A percentile compares a stretch with the other conserved stretches of the same genome.
phyloP scores from a whole-genome alignment of 2,888 invertebrate species.

The Eurytoma californica region DNA sequence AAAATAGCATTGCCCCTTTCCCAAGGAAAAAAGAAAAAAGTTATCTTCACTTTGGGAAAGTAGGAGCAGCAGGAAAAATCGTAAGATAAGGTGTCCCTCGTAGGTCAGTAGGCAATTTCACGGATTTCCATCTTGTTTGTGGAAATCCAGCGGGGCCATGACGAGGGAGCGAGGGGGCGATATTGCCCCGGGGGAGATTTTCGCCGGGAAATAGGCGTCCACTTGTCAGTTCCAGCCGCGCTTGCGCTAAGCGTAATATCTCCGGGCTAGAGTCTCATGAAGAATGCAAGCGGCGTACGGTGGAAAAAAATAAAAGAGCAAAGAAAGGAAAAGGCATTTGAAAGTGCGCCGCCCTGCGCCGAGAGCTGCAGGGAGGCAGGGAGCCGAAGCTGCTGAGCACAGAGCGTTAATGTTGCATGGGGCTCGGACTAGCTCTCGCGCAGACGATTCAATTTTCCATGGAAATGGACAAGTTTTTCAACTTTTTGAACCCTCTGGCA shows the following conservation, averaged over 20 bases:
- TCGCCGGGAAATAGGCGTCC: constrained; percentile 11
- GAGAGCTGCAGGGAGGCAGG: no score
- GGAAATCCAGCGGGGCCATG: no score
- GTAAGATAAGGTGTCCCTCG: no score
- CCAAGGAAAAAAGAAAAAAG: no score
- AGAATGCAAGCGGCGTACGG: constrained; percentile 21
- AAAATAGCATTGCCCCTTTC: no score
- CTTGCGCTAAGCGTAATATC: constrained; percentile 15
- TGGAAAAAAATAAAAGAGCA: not conserved
- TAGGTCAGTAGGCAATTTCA: no score
- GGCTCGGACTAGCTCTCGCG: not conserved
- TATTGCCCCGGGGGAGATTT: constrained; percentile 8
- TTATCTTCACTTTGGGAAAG: no score
- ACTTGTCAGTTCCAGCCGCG: constrained; percentile 8
- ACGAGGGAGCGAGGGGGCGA: not conserved
- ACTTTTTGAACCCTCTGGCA: constrained; percentile 23
- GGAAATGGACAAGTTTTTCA: constrained; percentile 30
- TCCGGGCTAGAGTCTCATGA: not conserved
- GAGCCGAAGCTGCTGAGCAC: not conserved
- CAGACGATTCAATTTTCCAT: constrained; percentile 17
- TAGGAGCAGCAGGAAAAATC: no score
- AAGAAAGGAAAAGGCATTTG: not conserved
- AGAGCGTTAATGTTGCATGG: constrained; percentile 9
- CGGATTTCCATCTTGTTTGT: no score
- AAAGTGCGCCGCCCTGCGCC: no score